phyloP scores from a whole-genome alignment of 2,888 invertebrate genomes.

The Agrochola lychnidis region DNA sequence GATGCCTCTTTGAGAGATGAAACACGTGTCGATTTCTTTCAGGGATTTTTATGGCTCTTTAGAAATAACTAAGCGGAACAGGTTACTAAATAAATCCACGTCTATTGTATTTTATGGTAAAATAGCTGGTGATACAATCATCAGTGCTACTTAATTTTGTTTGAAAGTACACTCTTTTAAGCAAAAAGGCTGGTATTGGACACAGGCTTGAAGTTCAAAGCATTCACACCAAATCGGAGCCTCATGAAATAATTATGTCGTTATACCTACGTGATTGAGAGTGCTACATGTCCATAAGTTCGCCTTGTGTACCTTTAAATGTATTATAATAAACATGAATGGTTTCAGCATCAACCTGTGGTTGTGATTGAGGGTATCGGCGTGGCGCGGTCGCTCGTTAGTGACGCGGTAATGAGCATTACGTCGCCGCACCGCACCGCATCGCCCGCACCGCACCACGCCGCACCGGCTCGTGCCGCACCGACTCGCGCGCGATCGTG shows the following conservation, averaged over 20 bases:
- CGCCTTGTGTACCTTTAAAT: too few relatives aligned
- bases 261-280: background rate
- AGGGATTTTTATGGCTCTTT: too few relatives aligned
- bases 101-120: too few relatives aligned
- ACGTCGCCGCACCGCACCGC: slow-evolving; percentile 47
- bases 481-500: slow-evolving; percentile 27
- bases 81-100: too few relatives aligned
- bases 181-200: too few relatives aligned
- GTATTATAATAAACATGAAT: background rate
- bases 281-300: background rate
- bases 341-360: slow-evolving; percentile 59
- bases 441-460: slow-evolving; percentile 30
- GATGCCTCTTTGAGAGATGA: too few relatives aligned
- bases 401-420: slow-evolving; percentile 77
- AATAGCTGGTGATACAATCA: background rate
- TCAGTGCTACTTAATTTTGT: background rate
- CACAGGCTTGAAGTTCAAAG: background rate
- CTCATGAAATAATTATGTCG: background rate
- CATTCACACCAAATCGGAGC: background rate
- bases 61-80: too few relatives aligned
- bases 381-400: slow-evolving; percentile 74
- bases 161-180: background rate
- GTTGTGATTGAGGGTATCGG: slow-evolving; percentile 74
- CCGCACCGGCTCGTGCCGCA: slow-evolving; percentile 25
- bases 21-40: too few relatives aligned